Evolutionary conservation across 2,797 vertebrate genomes (phyloP).

Genomic region (Natrix natrix): DNA sequence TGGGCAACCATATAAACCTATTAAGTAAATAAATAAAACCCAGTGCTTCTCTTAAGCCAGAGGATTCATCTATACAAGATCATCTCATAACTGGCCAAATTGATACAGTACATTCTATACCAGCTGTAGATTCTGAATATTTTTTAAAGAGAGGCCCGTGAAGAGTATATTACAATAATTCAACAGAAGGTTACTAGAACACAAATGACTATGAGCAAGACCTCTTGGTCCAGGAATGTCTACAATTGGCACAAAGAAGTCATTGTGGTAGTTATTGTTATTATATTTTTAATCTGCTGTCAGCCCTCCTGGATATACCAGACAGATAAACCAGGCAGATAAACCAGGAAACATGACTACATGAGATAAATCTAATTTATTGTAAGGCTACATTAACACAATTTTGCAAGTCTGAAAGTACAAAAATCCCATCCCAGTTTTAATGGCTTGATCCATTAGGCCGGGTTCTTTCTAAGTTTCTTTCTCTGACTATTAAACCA

Average conservation of each 20-base stretch:
- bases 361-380: neutral
- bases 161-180: neutral
- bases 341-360: neutral
- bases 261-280: neutral
- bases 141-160: neutral
- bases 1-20: neutral
- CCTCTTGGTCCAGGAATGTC: neutral
- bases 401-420: neutral
- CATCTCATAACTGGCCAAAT: neutral
- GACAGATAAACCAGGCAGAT: neutral
- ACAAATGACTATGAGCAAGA: neutral
- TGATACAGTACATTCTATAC: neutral
- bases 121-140: neutral
- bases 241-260: neutral
- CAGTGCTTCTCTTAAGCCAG: neutral
- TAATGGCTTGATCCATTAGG: neutral
- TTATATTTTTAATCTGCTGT: neutral
- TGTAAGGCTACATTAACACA: neutral
- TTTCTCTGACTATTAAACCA: neutral
- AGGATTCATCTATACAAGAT: neutral
- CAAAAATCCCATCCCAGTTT: neutral
- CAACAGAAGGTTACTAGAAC: neutral
- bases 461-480: neutral
- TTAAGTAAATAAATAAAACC: neutral
- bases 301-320: neutral